Conservation (phyloP, 2,797 vertebrate species). For the Sebastes minor region DNA sequence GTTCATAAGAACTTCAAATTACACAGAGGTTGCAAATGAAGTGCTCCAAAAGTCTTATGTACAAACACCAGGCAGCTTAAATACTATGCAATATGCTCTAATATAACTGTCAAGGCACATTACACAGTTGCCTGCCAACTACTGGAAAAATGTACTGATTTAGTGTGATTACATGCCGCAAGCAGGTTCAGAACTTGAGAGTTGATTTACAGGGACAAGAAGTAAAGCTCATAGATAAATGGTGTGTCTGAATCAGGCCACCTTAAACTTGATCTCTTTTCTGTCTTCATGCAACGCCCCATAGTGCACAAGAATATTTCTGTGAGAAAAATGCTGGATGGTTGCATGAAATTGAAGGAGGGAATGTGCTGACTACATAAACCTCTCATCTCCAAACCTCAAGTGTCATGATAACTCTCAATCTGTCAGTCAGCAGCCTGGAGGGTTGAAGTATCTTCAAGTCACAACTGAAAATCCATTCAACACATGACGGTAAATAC, state of each 20-base stretch:
- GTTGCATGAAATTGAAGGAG: background rate
- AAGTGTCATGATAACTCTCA: constrained; percentile 14
- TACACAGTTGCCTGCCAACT: background rate
- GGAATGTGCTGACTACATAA: constrained; percentile 43
- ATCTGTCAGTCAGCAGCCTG: constrained; percentile 49
- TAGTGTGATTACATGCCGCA: background rate
- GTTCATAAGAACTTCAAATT: constrained; percentile 58
- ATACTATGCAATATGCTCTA: background rate
- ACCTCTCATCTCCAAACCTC: constrained; percentile 42
- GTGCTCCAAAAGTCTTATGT: background rate
- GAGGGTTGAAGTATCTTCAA: constrained; percentile 16
- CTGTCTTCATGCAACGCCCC: background rate
- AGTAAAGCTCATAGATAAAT: background rate
- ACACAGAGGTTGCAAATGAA: constrained; percentile 52
- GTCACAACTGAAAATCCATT: constrained; percentile 23
- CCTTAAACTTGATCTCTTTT: background rate
- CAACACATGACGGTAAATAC: constrained; percentile 28
- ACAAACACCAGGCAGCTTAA: constrained; percentile 33
- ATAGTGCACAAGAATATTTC: constrained; percentile 6
- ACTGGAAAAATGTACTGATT: constrained; percentile 12
- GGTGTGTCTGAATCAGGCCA: background rate
- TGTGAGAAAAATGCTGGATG: constrained; percentile 9
- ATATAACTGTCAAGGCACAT: constrained; percentile 17
- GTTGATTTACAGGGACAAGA: background rate
- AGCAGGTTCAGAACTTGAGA: background rate